Evolutionary conservation across 2,113 vertebrate genomes (phyloP), one percentile per base, ranked within the genome.

Genomic region (Melanerpes formicivorus): DNA sequence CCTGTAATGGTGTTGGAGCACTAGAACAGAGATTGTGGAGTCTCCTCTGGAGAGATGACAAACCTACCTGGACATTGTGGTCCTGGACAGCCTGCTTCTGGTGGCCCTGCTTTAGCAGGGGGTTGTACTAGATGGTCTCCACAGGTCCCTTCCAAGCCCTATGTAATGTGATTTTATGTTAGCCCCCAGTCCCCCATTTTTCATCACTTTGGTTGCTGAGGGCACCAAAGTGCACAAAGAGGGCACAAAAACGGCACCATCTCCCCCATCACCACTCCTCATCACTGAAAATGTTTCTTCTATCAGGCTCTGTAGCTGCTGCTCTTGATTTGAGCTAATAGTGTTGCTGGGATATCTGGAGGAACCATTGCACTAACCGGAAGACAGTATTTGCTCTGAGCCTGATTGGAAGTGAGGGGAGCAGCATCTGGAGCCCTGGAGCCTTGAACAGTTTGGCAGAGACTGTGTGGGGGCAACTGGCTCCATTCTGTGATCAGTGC

Each of bases 381-480:
- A 18, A 17, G 12, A 48, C 30, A 10, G 3, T 10, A 1, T 73
- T 70, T 88, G 22, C 19, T 59, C 32, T 42, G 37, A 34, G 11
- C 59, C 37, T 72, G 63, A 46, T 18, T 10, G 34, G 56, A 63
- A 48, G 48, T 14, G 10, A 32, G 46, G 37, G 17, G 62, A 22
- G 18, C 13, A 18, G 11, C 14, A 9, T 1, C 3, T 4, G 14
- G 40, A 75, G 27, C 22, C 29, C 54, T 3, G 1, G 44, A 63
- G 16, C 12, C 7, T 44, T 0, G 1, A 10, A 37, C 0, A 0
- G 4, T 52, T 78, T 84, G 32, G 54, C 48, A 85, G 34, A 54
- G 25, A n/a, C 62, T 21, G 23, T 3, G 5, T 10, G 2, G 18
- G 18, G 3, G 2, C 19, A n/a, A 37, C 6, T 10, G 32, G 14